Base-by-base conservation (phyloP, 2,113 vertebrate species). In the Petrocephalus zakoni region DNA sequence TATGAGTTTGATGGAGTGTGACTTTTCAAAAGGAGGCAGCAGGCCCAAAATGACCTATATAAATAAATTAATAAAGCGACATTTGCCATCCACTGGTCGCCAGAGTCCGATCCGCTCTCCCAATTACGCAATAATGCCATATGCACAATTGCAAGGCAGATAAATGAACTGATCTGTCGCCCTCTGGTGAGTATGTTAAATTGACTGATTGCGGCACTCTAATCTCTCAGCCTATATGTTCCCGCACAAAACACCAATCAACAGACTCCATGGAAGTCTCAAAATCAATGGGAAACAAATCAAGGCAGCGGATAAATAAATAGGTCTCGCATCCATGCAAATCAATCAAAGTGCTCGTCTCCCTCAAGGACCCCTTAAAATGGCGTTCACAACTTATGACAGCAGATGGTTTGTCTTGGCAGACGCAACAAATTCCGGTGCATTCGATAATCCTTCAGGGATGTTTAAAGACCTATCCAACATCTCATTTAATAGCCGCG, bases 361-460 rank as follows among this genome's bases (percentile, higher is more conserved):
- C 58, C 61, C 85, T 72, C 21, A 51, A 49, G 88, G 55, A 83
- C 49, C 56, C 51, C 37, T 82, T 46, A 46, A 87, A 49, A 61
- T 47, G 34, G 34, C 88, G 29, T 58, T 89, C 68, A 56, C 85
- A 42, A 87, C 72, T 87, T 34, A 81, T 75, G 52, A 82, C 86
- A 89, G 56, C 34, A 72, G 85, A 87, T 21, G 53, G 47, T 34
- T 89, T 19, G 58, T 72, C 64, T 82, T 55, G 42, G 88, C 47
- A 47, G 83, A 89, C 53, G 34, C n/a, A 81, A 52, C 34, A 42
- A 37, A 81, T 87, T 87, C 34, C 49, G 11, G 25, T 46, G 17
- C 58, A 86, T 86, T 89, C 47, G 29, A 87, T 46, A 46, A 86
- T 75, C 88, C 84, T 89, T 55, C 85, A 87, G 85, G 51, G 88